These are phyloP conservation scores for Pelecanus crispus DNA, from an alignment of 2,113 vertebrate species.

Conservation along the genomic window DNA sequence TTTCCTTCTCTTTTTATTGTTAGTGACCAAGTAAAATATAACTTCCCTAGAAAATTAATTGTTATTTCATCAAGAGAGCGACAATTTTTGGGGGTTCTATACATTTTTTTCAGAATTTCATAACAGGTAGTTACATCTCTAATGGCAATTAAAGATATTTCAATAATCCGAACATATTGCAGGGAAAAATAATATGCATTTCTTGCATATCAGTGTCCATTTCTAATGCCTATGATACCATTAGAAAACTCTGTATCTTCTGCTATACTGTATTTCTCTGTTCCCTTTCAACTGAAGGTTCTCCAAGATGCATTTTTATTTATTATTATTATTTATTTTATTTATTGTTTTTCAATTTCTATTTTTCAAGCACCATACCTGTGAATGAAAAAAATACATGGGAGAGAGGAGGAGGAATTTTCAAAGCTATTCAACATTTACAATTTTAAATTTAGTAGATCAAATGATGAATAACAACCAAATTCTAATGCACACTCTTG, in stretches of 20 bases:
- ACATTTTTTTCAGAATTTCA: background rate
- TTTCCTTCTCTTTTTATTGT: background rate
- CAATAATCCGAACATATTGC: background rate
- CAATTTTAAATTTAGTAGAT: slow-evolving; percentile 23
- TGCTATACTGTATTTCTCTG: background rate
- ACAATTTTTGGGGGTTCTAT: background rate
- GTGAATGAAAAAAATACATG: background rate
- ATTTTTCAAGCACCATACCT: background rate
- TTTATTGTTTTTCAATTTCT: background rate
- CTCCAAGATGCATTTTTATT: background rate
- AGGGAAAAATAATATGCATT: background rate
- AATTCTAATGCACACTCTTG: background rate
- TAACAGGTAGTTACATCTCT: background rate
- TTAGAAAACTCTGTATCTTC: background rate
- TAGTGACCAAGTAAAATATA: background rate
- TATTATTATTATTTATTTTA: background rate
- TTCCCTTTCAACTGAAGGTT: background rate
- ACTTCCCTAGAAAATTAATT: background rate
- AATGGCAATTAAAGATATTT: background rate
- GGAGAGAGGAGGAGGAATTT: fast-evolving
- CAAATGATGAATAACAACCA: slow-evolving; percentile 28
- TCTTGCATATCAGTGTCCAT: background rate
- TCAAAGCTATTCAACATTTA: background rate
- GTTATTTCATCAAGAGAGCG: background rate
- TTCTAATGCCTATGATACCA: background rate